phyloP scores from a whole-genome alignment of 2,113 vertebrate species.

The Pogona vitticeps region DNA sequence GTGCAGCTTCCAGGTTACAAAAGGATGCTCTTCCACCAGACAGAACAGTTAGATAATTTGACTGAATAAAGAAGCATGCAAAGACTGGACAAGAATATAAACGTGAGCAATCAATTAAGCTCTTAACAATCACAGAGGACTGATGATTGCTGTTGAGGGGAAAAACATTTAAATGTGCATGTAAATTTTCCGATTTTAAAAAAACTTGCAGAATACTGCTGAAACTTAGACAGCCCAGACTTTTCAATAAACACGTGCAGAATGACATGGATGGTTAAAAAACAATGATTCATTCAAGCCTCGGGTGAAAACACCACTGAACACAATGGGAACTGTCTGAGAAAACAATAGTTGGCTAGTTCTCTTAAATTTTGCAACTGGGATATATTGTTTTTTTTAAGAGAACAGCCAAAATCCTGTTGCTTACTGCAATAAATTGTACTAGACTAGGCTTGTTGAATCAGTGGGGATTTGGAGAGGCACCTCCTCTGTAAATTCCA shows the following conservation, averaged over 20 bases:
- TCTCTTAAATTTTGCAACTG: too few relatives aligned
- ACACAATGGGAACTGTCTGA: neutral
- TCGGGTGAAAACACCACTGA: neutral
- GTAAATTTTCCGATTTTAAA: neutral
- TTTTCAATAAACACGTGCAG: neutral
- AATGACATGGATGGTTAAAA: neutral
- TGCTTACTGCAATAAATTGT: too few relatives aligned
- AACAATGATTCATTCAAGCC: neutral
- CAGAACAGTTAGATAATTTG: neutral
- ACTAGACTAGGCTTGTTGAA: too few relatives aligned
- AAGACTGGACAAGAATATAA: neutral
- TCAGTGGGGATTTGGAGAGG: too few relatives aligned
- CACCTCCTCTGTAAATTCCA: too few relatives aligned
- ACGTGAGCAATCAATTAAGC: too few relatives aligned
- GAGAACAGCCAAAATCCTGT: too few relatives aligned
- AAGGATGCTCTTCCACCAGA: neutral
- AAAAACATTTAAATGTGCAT: neutral
- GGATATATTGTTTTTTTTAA: too few relatives aligned
- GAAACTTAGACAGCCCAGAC: neutral
- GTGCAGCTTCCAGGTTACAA: too few relatives aligned
- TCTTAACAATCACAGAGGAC: neutral
- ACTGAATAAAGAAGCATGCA: too few relatives aligned
- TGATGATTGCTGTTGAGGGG: neutral
- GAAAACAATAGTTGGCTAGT: neutral
- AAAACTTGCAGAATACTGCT: neutral